Evolutionary conservation across 1,140 invertebrate species (phyloP).

Genomic region (Drosophila pruinosa): DNA sequence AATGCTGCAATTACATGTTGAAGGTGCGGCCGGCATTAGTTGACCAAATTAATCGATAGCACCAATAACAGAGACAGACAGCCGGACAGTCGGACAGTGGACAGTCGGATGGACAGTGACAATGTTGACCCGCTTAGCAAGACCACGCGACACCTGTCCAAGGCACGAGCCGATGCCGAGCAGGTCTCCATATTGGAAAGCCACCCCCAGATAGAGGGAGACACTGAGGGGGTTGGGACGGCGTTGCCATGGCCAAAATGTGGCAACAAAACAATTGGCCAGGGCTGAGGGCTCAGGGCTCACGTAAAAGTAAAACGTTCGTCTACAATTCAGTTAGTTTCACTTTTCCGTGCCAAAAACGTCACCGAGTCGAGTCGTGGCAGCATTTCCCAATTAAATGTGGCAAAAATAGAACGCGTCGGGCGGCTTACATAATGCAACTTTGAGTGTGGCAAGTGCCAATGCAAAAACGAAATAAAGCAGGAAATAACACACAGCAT

Average conservation of each 20-base stretch:
- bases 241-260: slow-evolving; percentile 77
- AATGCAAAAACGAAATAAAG: not conserved
- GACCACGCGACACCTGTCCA: slow-evolving; percentile 29
- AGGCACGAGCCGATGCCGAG: slow-evolving; percentile 11
- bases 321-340: slow-evolving; percentile 59
- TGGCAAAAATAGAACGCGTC: slow-evolving; percentile 24
- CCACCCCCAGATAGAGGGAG: slow-evolving; percentile 11
- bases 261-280: slow-evolving; percentile 61
- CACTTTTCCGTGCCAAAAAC: slow-evolving; percentile 74
- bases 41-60: slow-evolving; percentile 75
- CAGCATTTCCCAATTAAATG: slow-evolving; percentile 48
- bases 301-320: not conserved
- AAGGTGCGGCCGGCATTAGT: slow-evolving; percentile 65
- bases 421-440: slow-evolving; percentile 48
- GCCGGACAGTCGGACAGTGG: slow-evolving; percentile 25
- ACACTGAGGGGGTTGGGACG: not conserved
- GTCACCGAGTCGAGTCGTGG: slow-evolving; percentile 23
- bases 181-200: not conserved
- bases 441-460: slow-evolving; percentile 18
- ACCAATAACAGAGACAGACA: slow-evolving; percentile 46
- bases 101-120: slow-evolving; percentile 4
- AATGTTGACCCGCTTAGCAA: slow-evolving; percentile 65
- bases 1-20: slow-evolving; percentile 69
- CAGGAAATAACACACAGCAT: slow-evolving; percentile 24
- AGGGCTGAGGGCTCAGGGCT: not conserved